These are phyloP conservation scores for Polypterus senegalus DNA, from an alignment of 2,113 vertebrate genomes.

Conservation along the genomic window DNA sequence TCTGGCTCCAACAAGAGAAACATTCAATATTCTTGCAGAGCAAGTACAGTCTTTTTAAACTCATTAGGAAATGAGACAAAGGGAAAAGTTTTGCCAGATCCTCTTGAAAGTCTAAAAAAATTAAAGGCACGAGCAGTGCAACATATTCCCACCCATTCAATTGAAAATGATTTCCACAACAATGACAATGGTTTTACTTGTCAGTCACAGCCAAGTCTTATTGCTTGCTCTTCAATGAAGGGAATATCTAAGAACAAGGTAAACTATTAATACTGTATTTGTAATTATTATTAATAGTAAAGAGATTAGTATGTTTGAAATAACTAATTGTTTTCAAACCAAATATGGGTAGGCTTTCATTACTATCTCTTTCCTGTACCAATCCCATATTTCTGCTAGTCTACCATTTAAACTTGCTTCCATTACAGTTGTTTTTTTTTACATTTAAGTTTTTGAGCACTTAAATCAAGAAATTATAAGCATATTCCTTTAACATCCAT, in stretches of 20 bases:
- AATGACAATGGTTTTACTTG: constrained; percentile 43
- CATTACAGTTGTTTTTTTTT: no score
- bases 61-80: constrained; percentile 46
- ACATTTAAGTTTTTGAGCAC: no score
- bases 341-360: no score
- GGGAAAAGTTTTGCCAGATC: constrained; percentile 35
- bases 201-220: constrained; percentile 44
- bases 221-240: constrained; percentile 37
- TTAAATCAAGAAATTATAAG: no score
- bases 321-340: no score
- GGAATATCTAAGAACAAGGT: constrained; percentile 54
- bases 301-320: no score
- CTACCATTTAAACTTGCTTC: no score
- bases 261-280: constrained; percentile 30
- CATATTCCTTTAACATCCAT: no score
- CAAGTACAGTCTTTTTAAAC: constrained; percentile 44
- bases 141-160: constrained; percentile 42
- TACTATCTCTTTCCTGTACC: no score
- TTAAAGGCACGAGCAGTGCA: constrained; percentile 49
- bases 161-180: constrained; percentile 39
- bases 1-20: constrained; percentile 30
- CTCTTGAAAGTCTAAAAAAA: constrained; percentile 47
- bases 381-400: no score
- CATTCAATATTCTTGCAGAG: constrained; percentile 38
- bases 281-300: background rate